phyloP scores from a whole-genome alignment of 1,140 invertebrate species.

The Nymphalis io region DNA sequence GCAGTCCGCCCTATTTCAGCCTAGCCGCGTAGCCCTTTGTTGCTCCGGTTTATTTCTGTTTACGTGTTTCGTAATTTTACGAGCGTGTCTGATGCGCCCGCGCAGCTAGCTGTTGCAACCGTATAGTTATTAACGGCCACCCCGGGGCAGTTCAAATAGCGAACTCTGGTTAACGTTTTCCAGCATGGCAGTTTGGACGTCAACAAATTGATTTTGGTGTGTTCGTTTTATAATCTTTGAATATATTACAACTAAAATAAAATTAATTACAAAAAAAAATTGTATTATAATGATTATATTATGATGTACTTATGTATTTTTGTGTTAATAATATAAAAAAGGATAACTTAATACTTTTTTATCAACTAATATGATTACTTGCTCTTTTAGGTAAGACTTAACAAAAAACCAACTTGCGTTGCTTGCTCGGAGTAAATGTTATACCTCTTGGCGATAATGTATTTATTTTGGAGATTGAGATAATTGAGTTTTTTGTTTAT shows the following conservation, averaged over 20 bases:
- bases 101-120: slow-evolving; percentile 50
- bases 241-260: not conserved
- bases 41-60: slow-evolving; percentile 68
- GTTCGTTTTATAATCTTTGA: slow-evolving; percentile 5
- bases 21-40: slow-evolving; percentile 59
- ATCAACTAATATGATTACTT: too few species aligned
- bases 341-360: too few species aligned
- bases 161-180: slow-evolving; percentile 39
- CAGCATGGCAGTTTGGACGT: slow-evolving; percentile 27
- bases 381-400: too few species aligned
- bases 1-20: slow-evolving; percentile 62
- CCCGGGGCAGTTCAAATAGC: slow-evolving; percentile 42
- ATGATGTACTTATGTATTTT: too few species aligned
- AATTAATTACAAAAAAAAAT: not conserved
- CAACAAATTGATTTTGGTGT: slow-evolving; percentile 27
- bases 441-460: too few species aligned
- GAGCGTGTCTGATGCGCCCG: slow-evolving; percentile 61
- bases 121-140: slow-evolving; percentile 63
- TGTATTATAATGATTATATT: not conserved
- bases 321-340: too few species aligned
- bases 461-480: too few species aligned
- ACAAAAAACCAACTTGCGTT: too few species aligned
- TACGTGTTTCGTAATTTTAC: slow-evolving; percentile 76
- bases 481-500: too few species aligned
- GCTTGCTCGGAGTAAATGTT: too few species aligned